Base-by-base conservation (phyloP, 1,140 invertebrate genomes). In the Cylas formicarius region DNA sequence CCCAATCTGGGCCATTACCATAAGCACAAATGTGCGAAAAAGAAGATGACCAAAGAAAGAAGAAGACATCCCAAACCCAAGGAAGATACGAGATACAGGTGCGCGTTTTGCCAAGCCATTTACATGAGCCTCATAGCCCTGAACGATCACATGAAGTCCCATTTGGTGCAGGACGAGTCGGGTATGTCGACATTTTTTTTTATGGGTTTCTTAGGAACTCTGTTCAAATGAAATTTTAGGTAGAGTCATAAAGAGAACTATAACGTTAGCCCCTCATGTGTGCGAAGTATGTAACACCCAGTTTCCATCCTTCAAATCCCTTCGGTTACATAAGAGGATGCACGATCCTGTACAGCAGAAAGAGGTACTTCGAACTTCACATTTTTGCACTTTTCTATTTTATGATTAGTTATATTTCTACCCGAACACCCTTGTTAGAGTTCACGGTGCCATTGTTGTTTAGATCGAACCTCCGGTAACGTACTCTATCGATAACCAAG, bases 321-420 rank as follows among this genome's bases (percentile, higher is more conserved):
- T 81, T n/a, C 69, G 77, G 50, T 62, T 84, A 17, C 82, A 85
- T 57, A 75, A 73, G 48, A 69, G 79, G 32, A 84, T 85, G 73
- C 82, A 85, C 50, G 75, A 75, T 16, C 76, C 76, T 1, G 62
- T 81, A 1, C 76, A 78, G 58, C 69, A 66, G 43, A 72, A 79
- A 55, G 4, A 35, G 7, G 44, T 46, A 32, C n/a, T n/a, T n/a
- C 24, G 8, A 26, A n/a, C n/a, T n/a, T n/a, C n/a, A n/a, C n/a
- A n/a, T n/a, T n/a, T n/a, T n/a, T n/a, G n/a, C n/a, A n/a, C n/a
- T n/a, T n/a, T n/a, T n/a, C n/a, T n/a, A n/a, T n/a, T n/a, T n/a
- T n/a, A n/a, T n/a, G n/a, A n/a, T n/a, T n/a, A n/a, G n/a, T n/a
- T n/a, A n/a, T n/a, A n/a, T n/a, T n/a, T n/a, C n/a, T n/a, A n/a